Base-by-base conservation (phyloP, 2,113 vertebrate genomes). In the Albula goreensis region DNA sequence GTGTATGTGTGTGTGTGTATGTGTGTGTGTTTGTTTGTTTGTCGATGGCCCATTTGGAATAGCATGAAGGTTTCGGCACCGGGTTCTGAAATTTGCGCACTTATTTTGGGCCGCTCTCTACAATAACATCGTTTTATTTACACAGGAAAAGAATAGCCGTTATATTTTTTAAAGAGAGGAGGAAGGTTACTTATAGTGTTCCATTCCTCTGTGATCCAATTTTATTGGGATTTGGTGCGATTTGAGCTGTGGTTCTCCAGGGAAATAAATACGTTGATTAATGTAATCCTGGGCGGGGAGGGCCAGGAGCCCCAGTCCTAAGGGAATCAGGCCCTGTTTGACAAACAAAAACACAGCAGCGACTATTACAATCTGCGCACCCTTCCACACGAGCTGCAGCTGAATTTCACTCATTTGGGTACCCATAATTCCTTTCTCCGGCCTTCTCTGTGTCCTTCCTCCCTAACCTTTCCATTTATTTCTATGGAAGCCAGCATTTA, bases 341-440 rank as follows among this genome's bases (percentile, higher is more conserved):
- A 96, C 98, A 98, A 98, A 98, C 97, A 98, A 97, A 96, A 97
- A 97, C 96, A 96, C 94, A 96, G 94, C 94, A 91, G 95, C 92
- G 93, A 95, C 93, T 96, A 93, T 96, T 96, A 91, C 97, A 95
- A 94, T 12, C 53, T 85, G 78, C 84, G 57, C 52, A 11, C 56
- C 56, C 56, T 60, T 60, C 8, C 56, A 15, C 56, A 11, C 56
- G 11, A 60, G 17, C 11, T 9, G 56, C 11, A 60, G 56, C 56
- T 13, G 17, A 11, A 94, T 93, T 94, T 91, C 93, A 94, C 93
- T 93, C 80, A 85, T 87, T 83, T 79, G 86, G 82, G 1, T 31
- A 74, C 70, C 70, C 70, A 74, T 5, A 10, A 74, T 74, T 8
- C 70, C 5, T 31, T 74, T n/a, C 70, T 31, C 8, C 70, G 6